These are phyloP conservation scores for Anagrus nilaparvatae DNA, from an alignment of 1,140 invertebrate genomes.

Conservation along the genomic window DNA sequence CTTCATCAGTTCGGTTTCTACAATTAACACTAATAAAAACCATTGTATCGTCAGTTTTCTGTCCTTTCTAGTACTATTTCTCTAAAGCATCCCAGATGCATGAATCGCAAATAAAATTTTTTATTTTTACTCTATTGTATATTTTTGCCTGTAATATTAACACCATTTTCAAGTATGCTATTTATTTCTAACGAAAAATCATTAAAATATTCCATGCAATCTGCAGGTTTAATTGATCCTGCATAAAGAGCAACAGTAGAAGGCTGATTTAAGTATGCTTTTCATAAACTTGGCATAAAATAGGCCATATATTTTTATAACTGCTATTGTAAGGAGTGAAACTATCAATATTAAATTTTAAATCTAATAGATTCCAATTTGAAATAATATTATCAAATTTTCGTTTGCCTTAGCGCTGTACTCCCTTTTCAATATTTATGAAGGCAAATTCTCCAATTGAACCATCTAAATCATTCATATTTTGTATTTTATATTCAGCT, in stretches of 20 bases:
- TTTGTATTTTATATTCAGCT: conserved; percentile 9
- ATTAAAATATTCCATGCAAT: conserved; percentile 1
- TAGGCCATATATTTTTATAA: conserved; percentile 7
- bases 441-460: conserved; percentile 7
- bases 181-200: conserved; percentile 11
- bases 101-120: too few relatives aligned
- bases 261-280: conserved; percentile 6
- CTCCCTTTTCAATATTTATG: conserved; percentile 9
- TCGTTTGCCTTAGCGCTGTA: conserved; percentile 5
- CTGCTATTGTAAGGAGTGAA: conserved; percentile 4
- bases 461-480: conserved; percentile 1
- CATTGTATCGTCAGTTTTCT: not conserved
- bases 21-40: not conserved
- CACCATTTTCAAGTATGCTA: too few relatives aligned
- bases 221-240: conserved; percentile 5
- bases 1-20: conserved; percentile 8
- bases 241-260: conserved; percentile 11
- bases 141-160: conserved; percentile 3
- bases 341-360: conserved; percentile 11
- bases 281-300: conserved; percentile 8
- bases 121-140: conserved; percentile 1
- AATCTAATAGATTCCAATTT: conserved; percentile 1
- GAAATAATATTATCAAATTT: conserved; percentile 1
- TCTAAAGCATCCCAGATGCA: conserved; percentile 7
- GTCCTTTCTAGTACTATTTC: not conserved